Evolutionary conservation across 2,888 invertebrate genomes (phyloP).

Genomic region (Protodeltote pygarga): DNA sequence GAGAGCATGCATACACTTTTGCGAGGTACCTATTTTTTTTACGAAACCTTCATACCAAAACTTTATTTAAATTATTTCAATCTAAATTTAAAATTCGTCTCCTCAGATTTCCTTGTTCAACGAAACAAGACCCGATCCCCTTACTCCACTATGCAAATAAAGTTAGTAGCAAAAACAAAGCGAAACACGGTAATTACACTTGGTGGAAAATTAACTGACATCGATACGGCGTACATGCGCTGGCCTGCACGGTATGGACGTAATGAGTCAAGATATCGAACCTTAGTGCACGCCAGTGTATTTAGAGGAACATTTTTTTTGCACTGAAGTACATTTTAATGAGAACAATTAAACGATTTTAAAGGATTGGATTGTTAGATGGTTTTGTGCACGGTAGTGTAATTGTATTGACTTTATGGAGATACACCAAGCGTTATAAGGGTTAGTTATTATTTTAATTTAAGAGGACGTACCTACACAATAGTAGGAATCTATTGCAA

Average conservation of each 20-base stretch:
- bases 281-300: slow-evolving; percentile 71
- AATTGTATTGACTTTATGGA: no score
- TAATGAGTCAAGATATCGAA: slow-evolving; percentile 79
- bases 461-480: no score
- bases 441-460: no score
- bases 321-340: slow-evolving; percentile 33
- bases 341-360: slow-evolving; percentile 39
- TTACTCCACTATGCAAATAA: slow-evolving; percentile 83
- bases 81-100: no score
- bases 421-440: no score
- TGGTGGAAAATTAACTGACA: slow-evolving; percentile 85
- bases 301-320: slow-evolving; percentile 47
- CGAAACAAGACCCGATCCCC: slow-evolving; percentile 65
- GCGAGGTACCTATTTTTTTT: no score
- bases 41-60: no score
- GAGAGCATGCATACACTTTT: no score
- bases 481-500: no score
- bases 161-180: slow-evolving; percentile 86
- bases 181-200: slow-evolving; percentile 84
- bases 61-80: no score
- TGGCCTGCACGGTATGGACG: slow-evolving; percentile 65
- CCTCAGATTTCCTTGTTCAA: slow-evolving; percentile 51
- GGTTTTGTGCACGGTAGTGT: slow-evolving; percentile 13
- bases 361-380: slow-evolving; percentile 13
- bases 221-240: slow-evolving; percentile 78